These are phyloP conservation scores for Lasiommata megera DNA, from an alignment of 2,888 invertebrate genomes.

Conservation along the genomic window DNA sequence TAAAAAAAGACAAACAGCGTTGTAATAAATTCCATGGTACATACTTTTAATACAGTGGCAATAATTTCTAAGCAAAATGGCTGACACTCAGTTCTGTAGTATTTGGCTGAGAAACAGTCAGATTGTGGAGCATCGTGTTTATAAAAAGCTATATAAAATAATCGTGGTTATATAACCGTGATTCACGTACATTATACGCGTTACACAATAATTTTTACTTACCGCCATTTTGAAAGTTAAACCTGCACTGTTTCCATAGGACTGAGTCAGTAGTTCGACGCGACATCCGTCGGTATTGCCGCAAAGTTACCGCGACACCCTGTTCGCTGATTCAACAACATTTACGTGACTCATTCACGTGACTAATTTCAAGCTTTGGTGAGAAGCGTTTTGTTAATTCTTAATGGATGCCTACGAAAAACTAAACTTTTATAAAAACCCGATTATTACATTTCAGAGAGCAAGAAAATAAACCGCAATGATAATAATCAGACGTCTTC, in stretches of 20 bases:
- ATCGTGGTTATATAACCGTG: conserved; percentile 15
- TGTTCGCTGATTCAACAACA: conserved; percentile 32
- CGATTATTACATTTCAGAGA: conserved; percentile 10
- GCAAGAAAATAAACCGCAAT: conserved; percentile 2
- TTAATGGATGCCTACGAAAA: not conserved
- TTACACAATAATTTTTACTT: conserved; percentile 25
- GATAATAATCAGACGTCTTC: conserved; percentile 23
- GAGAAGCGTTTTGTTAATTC: not conserved
- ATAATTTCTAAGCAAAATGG: too few relatives aligned
- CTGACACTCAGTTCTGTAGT: too few relatives aligned
- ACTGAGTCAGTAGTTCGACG: conserved; percentile 59
- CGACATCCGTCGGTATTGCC: conserved; percentile 56
- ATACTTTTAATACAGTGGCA: too few relatives aligned
- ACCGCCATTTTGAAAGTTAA: conserved; percentile 51
- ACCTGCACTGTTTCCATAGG: conserved; percentile 36
- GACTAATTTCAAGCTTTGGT: conserved; percentile 10
- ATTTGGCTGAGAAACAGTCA: too few relatives aligned
- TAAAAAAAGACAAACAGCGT: too few relatives aligned
- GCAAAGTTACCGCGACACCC: conserved; percentile 40
- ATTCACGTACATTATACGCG: conserved; percentile 29
- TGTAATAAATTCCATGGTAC: too few relatives aligned
- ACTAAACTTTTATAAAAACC: not conserved
- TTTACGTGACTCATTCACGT: conserved; percentile 49
- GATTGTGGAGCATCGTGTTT: not conserved
- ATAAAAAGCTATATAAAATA: not conserved